Conservation (phyloP, 2,888 invertebrate species). For the Diadegma fenestrale region DNA sequence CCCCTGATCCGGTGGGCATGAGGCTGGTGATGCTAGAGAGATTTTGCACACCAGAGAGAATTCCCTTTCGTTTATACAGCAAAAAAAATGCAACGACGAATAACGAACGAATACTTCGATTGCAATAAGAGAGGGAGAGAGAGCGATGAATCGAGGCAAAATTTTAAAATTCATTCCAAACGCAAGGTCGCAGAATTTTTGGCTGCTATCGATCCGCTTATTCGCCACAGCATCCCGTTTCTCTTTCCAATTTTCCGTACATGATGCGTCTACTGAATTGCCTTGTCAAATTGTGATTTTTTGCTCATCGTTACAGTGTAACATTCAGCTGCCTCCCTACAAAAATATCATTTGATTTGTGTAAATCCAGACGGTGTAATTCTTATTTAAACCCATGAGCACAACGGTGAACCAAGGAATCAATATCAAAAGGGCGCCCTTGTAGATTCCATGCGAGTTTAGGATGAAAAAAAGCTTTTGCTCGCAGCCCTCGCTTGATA, state of each 20-base stretch:
- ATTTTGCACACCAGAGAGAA: conserved; percentile 58
- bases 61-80: conserved; percentile 44
- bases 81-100: conserved; percentile 51
- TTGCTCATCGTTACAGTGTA: conserved; percentile 20
- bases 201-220: conserved; percentile 44
- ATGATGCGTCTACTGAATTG: conserved; percentile 24
- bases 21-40: conserved; percentile 42
- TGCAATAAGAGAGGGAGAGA: not conserved
- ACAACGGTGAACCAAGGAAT: conserved; percentile 24
- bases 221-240: conserved; percentile 40
- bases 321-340: not conserved
- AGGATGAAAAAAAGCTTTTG: not conserved
- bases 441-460: not conserved
- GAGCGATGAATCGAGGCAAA: not conserved
- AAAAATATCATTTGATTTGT: conserved; percentile 53
- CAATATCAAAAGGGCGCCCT: conserved; percentile 23
- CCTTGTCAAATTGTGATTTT: conserved; percentile 47
- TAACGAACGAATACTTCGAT: conserved; percentile 57
- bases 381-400: conserved; percentile 1
- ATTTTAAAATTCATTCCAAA: conserved; percentile 58
- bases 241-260: not conserved
- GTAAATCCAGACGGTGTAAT: conserved; percentile 46
- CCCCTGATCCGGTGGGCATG: conserved; percentile 61
- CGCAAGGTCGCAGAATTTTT: conserved; percentile 25
- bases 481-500: not conserved